Evolutionary conservation across 1,140 invertebrate genomes (phyloP).

Genomic region (Onthophagus taurus): DNA sequence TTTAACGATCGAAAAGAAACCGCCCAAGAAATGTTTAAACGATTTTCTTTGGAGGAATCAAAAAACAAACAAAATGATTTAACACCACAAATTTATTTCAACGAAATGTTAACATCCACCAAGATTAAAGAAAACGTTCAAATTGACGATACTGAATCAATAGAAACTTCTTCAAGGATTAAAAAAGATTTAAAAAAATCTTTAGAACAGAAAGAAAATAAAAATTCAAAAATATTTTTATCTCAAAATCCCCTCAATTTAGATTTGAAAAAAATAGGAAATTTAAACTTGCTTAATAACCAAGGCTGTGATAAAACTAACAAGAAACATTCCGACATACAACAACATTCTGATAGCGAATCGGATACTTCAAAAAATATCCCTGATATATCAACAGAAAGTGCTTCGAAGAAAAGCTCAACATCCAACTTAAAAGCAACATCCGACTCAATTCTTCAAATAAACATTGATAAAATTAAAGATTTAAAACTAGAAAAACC

Average conservation of each 20-base stretch:
- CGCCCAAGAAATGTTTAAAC: no score
- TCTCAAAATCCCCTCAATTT: constrained; percentile 27
- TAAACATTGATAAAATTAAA: constrained; percentile 11
- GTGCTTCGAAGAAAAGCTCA: constrained; percentile 9
- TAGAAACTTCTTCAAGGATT: no score
- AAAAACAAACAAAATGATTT: no score
- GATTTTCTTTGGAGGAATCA: no score
- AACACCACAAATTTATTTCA: no score
- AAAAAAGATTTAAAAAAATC: constrained; percentile 10
- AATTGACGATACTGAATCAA: no score
- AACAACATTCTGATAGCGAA: constrained; percentile 18
- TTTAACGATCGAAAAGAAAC: no score
- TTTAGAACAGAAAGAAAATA: constrained; percentile 6
- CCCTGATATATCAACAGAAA: constrained; percentile 34
- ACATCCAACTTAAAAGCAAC: neutral
- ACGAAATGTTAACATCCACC: no score
- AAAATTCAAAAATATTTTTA: constrained; percentile 21
- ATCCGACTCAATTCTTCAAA: neutral
- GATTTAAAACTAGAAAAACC: constrained; percentile 6
- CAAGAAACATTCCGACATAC: constrained; percentile 6
- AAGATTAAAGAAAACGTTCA: no score
- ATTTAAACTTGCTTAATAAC: constrained; percentile 22
- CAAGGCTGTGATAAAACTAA: neutral
- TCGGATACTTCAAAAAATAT: constrained; percentile 37
- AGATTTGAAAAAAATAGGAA: constrained; percentile 22